Evolutionary conservation across 2,113 vertebrate species (phyloP).

Genomic region (Hypomesus transpacificus): DNA sequence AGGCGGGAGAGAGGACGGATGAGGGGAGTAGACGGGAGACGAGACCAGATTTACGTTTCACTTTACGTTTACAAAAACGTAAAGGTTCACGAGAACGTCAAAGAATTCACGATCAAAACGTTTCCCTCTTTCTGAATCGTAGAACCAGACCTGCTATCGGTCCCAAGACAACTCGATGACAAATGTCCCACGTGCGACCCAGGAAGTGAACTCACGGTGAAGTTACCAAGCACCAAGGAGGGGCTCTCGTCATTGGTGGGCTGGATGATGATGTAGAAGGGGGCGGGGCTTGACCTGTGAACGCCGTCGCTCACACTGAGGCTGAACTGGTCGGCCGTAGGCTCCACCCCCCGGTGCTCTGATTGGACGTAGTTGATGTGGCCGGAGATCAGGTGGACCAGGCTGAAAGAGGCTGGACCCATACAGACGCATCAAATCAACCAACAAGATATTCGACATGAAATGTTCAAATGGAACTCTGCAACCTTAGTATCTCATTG

Average conservation of each 20-base stretch:
- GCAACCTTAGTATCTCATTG: too few relatives aligned
- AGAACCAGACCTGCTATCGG: too few relatives aligned
- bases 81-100: background rate
- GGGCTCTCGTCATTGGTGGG: constrained; percentile 70
- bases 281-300: constrained; percentile 60
- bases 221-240: constrained; percentile 62
- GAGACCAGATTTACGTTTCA: background rate
- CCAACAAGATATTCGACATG: too few relatives aligned
- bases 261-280: constrained; percentile 70
- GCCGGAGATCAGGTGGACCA: constrained; percentile 64
- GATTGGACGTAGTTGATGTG: constrained; percentile 67
- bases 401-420: constrained; percentile 47
- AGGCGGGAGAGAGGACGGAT: background rate
- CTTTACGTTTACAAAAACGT: too few relatives aligned
- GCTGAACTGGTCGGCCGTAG: constrained; percentile 54
- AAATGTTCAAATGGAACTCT: too few relatives aligned
- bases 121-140: too few relatives aligned
- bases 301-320: constrained; percentile 68
- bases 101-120: too few relatives aligned
- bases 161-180: too few relatives aligned
- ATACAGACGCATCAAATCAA: background rate
- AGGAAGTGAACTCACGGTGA: constrained; percentile 47
- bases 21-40: too few relatives aligned
- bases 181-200: background rate
- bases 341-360: constrained; percentile 56